Conservation (phyloP, 1,140 invertebrate genomes). For the Araneus ventricosus region DNA sequence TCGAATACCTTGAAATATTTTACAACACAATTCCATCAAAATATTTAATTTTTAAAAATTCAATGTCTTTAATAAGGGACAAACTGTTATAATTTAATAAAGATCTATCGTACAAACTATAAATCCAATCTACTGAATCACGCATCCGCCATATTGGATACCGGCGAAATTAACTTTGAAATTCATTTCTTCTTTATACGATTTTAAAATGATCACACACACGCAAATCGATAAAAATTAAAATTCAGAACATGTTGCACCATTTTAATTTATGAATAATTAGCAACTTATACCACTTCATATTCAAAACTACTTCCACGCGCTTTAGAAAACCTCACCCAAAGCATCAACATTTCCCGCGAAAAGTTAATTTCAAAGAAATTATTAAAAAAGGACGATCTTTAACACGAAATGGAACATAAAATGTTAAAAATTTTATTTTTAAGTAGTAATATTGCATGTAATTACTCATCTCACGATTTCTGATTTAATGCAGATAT, state of each 20-base stretch:
- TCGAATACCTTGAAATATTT: too few relatives aligned
- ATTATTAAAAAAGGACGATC: background rate
- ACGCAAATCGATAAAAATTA: background rate
- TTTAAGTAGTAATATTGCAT: background rate
- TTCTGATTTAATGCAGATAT: constrained; percentile 48
- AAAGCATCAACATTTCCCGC: background rate
- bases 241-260: background rate
- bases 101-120: background rate
- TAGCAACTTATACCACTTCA: too few relatives aligned
- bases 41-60: too few relatives aligned
- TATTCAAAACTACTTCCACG: background rate
- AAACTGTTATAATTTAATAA: background rate
- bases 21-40: too few relatives aligned
- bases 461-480: background rate
- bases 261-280: background rate
- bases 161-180: background rate
- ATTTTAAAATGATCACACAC: background rate
- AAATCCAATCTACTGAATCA: background rate
- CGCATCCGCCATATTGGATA: constrained; percentile 28
- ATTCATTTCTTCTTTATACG: background rate
- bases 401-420: background rate
- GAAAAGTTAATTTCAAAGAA: background rate
- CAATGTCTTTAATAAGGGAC: background rate
- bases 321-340: background rate
- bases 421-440: background rate